A percentile compares a stretch with the other conserved stretches of the same genome.
Evolutionary conservation across 53 echinoderm and acorn worm species (phyloP).

Genomic region (Holothuria leucospilota): DNA sequence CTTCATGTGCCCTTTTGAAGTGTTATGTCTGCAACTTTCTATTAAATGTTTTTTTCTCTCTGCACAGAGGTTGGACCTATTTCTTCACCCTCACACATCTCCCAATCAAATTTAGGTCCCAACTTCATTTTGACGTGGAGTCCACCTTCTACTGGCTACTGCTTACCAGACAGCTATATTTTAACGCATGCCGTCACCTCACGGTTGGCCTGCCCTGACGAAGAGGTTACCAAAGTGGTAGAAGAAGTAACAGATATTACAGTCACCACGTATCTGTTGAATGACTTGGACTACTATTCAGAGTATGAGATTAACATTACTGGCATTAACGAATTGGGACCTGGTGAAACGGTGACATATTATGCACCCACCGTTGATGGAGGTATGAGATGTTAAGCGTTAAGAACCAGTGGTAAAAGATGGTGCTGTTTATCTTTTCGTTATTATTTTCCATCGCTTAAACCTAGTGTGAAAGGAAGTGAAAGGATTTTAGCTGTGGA

Average conservation of each 20-base stretch:
- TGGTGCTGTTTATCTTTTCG: no score
- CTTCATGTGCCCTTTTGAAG: no score
- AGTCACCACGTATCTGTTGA: neutral
- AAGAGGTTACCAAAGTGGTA: neutral
- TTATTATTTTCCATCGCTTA: no score
- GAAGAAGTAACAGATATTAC: neutral
- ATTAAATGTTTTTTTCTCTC: neutral
- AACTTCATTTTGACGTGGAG: constrained; percentile 13
- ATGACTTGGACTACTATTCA: neutral
- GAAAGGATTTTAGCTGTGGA: no score
- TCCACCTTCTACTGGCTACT: neutral
- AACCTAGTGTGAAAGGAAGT: no score
- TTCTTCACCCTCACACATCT: no score
- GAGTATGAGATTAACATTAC: constrained; percentile 25
- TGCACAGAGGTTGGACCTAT: constrained; percentile 11
- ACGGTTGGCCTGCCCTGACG: constrained; percentile 13
- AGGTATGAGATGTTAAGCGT: neutral
- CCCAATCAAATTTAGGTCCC: neutral
- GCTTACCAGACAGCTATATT: constrained; percentile 4
- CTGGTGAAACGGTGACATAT: neutral
- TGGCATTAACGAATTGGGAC: constrained; percentile 1
- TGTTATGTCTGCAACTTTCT: no score
- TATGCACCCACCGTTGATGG: neutral
- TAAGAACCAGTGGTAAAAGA: no score
- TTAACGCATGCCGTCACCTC: neutral